Evolutionary conservation across 2,888 invertebrate species (phyloP).

Genomic region (Exocentrus adspersus): DNA sequence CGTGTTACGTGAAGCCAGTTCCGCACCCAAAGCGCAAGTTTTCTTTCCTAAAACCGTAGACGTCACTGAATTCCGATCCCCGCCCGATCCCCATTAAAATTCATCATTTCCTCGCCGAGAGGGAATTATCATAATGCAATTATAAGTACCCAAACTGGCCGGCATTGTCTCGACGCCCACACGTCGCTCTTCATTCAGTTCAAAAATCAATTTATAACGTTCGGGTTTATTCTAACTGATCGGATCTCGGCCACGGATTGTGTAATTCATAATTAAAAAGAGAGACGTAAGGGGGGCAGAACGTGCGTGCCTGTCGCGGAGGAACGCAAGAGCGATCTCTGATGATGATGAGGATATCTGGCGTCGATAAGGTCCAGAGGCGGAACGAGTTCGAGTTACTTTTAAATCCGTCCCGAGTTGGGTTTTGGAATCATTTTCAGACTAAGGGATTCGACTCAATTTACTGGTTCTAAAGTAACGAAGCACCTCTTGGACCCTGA

Average conservation of each 20-base stretch:
- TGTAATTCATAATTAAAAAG: slow-evolving; percentile 35
- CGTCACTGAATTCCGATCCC: slow-evolving; percentile 1
- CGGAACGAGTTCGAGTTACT: no score
- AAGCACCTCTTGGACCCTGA: no score
- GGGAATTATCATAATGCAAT: slow-evolving; percentile 14
- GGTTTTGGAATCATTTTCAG: no score
- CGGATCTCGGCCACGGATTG: slow-evolving; percentile 29
- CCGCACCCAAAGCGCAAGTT: no score
- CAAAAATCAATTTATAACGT: slow-evolving; percentile 29
- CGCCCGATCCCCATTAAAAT: slow-evolving; percentile 8
- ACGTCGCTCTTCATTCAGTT: slow-evolving; percentile 16
- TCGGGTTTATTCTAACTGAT: slow-evolving; percentile 26
- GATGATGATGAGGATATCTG: slow-evolving; percentile 43
- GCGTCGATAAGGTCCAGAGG: slow-evolving; percentile 30
- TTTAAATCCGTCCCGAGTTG: no score
- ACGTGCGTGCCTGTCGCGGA: slow-evolving; percentile 23
- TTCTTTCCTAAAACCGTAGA: no score
- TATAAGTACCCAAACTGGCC: slow-evolving; percentile 5
- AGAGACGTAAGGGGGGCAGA: slow-evolving; percentile 2
- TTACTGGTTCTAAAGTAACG: no score
- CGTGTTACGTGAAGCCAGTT: no score
- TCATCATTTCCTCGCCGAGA: slow-evolving; percentile 1
- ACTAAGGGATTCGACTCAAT: no score
- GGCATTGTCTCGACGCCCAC: slow-evolving; percentile 19
- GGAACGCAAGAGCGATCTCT: slow-evolving; percentile 37